These are phyloP conservation scores for Acipenser ruthenus DNA, from an alignment of 2,797 vertebrate species.

Conservation along the genomic window DNA sequence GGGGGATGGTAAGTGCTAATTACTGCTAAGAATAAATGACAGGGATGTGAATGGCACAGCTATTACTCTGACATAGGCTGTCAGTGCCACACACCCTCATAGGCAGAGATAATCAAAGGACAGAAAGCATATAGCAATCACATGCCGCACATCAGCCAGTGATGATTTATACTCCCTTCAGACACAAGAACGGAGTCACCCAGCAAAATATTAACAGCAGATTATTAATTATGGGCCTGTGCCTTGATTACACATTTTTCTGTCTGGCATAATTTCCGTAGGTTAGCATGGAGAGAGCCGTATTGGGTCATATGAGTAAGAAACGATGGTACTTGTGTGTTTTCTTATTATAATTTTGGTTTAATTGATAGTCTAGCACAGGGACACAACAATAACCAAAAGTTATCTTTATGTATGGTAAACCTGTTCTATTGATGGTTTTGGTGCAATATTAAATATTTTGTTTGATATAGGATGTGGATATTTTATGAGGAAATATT, in stretches of 20 bases:
- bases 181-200: not conserved
- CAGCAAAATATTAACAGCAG: not conserved
- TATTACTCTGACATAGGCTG: not conserved
- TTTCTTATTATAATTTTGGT: too few relatives aligned
- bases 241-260: not conserved
- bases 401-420: too few relatives aligned
- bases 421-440: too few relatives aligned
- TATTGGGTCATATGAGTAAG: too few relatives aligned
- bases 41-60: conserved; percentile 1
- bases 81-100: not conserved
- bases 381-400: too few relatives aligned
- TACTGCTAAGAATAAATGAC: not conserved
- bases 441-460: too few relatives aligned
- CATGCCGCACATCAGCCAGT: conserved; percentile 10
- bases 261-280: too few relatives aligned
- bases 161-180: not conserved
- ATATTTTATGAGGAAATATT: too few relatives aligned
- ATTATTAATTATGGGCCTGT: not conserved
- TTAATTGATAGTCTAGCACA: too few relatives aligned
- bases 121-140: conserved; percentile 8
- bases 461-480: too few relatives aligned
- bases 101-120: conserved; percentile 9
- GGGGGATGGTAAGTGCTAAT: conserved; percentile 2
- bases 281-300: too few relatives aligned
- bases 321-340: too few relatives aligned